Conservation (phyloP, 92 coral and sea anemone genomes). For the Actinostola sp. region DNA sequence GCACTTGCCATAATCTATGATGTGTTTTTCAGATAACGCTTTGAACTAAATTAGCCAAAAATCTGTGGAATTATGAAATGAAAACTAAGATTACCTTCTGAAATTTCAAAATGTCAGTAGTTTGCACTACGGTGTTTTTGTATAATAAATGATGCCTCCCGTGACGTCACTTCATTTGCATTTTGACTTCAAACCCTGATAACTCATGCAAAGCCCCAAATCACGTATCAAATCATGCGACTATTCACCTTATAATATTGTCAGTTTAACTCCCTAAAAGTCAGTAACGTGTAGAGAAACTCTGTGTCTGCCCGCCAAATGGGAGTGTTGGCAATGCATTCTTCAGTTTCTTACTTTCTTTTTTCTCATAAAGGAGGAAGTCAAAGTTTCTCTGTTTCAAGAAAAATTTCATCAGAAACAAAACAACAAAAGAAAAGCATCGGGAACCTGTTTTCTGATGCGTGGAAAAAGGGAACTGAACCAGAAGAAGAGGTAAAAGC, state of each 20-base stretch:
- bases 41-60: too few relatives aligned
- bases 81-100: too few relatives aligned
- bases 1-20: too few relatives aligned
- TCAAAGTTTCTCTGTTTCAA: conserved; percentile 66
- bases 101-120: too few relatives aligned
- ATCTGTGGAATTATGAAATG: too few relatives aligned
- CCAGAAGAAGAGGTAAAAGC: conserved; percentile 58
- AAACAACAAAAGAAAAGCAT: conserved; percentile 67
- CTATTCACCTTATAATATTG: not conserved
- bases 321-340: too few relatives aligned
- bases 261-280: too few relatives aligned
- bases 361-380: conserved; percentile 25
- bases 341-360: conserved; percentile 6
- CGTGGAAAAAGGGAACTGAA: conserved; percentile 93
- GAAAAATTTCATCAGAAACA: conserved; percentile 34
- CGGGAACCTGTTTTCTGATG: conserved; percentile 92
- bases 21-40: too few relatives aligned
- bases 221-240: not conserved
- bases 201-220: not conserved
- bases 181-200: not conserved
- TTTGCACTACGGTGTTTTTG: too few relatives aligned
- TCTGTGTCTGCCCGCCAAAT: too few relatives aligned
- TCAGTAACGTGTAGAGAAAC: too few relatives aligned
- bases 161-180: not conserved
- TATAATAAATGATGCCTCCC: too few relatives aligned